Evolutionary conservation across 1,140 invertebrate genomes (phyloP).

Genomic region (Drosophila baimaii): DNA sequence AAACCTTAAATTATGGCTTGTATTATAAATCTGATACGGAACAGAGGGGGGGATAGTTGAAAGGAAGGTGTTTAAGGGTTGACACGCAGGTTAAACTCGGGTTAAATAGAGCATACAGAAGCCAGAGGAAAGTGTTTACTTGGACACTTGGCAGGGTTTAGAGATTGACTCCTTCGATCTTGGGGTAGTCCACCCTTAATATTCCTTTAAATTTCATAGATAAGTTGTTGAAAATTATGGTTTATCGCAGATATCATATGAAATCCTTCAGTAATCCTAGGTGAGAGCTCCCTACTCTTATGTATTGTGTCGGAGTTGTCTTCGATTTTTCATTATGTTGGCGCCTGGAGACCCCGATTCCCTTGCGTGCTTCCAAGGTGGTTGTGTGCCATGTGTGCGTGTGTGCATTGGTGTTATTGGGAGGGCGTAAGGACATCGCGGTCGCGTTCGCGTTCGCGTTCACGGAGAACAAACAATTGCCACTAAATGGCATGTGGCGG

Average conservation of each 20-base stretch:
- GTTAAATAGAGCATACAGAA: background rate
- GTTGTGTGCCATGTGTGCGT: slow-evolving; percentile 29
- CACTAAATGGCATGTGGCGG: slow-evolving; percentile 53
- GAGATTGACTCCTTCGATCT: background rate
- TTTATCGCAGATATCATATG: background rate
- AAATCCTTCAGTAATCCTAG: background rate
- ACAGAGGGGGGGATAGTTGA: background rate
- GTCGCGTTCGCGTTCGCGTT: slow-evolving; percentile 31
- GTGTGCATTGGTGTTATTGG: background rate
- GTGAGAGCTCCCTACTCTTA: slow-evolving; percentile 3
- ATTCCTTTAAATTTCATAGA: slow-evolving; percentile 3
- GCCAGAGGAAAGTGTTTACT: background rate
- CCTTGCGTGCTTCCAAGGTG: slow-evolving; percentile 26
- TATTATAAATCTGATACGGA: slow-evolving; percentile 22
- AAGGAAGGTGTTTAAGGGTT: slow-evolving; percentile 5
- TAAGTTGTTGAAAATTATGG: slow-evolving; percentile 1
- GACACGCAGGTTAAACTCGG: background rate
- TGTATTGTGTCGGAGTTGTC: background rate
- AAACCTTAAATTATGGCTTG: slow-evolving; percentile 22
- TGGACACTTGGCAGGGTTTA: background rate
- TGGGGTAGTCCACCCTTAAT: background rate
- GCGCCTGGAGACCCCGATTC: slow-evolving; percentile 22
- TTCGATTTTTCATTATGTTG: slow-evolving; percentile 48
- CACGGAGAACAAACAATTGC: slow-evolving; percentile 44
- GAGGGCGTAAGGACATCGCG: slow-evolving; percentile 18